phyloP scores from a whole-genome alignment of 2,888 invertebrate species.

The Dasypogon diadema region DNA sequence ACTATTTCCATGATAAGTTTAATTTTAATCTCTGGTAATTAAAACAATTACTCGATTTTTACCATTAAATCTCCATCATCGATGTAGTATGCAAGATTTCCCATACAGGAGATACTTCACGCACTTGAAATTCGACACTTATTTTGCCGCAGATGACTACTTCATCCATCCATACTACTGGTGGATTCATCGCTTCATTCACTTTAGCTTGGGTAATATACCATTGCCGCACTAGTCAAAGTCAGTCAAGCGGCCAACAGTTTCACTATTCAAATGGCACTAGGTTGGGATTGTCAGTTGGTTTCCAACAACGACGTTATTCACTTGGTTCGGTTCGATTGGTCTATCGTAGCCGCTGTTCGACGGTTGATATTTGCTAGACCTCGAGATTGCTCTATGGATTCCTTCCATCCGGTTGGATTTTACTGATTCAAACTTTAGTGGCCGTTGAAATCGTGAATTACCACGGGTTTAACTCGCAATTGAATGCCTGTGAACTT shows the following conservation, averaged over 20 bases:
- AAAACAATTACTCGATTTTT: constrained; percentile 8
- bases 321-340: too few species aligned
- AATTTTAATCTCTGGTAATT: background rate
- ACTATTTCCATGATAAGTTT: background rate
- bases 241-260: constrained; percentile 28
- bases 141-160: background rate
- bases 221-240: constrained; percentile 17
- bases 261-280: constrained; percentile 44
- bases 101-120: too few species aligned
- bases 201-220: background rate
- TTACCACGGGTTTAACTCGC: constrained; percentile 24
- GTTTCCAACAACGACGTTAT: constrained; percentile 26
- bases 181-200: background rate
- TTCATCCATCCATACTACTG: background rate
- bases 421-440: constrained; percentile 15
- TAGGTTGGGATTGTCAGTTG: constrained; percentile 3
- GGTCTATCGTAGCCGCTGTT: constrained; percentile 8
- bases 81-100: too few species aligned
- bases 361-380: constrained; percentile 18
- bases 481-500: constrained; percentile 39
- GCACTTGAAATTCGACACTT: too few species aligned
- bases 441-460: constrained; percentile 39
- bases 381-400: background rate
- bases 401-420: background rate
- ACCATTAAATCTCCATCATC: background rate